Percentiles rank a stretch among this genome's conserved stretches.
phyloP scores from a whole-genome alignment of 2,888 invertebrate genomes.

The Cosmia trapezina region DNA sequence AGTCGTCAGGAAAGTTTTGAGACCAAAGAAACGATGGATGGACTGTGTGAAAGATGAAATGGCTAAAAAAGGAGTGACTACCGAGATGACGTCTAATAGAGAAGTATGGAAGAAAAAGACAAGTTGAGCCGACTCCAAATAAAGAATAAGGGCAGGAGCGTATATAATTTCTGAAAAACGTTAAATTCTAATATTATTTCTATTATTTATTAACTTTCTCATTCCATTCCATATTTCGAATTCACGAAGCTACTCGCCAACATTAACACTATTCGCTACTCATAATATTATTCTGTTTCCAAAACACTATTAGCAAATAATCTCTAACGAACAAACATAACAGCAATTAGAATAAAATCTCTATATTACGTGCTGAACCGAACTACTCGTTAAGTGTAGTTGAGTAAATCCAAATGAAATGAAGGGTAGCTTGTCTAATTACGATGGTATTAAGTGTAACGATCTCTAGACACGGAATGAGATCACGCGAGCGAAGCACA shows the following conservation, averaged over 20 bases:
- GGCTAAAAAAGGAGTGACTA: no score
- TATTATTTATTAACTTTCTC: not conserved
- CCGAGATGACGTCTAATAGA: no score
- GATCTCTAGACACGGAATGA: constrained; percentile 74
- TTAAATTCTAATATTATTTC: not conserved
- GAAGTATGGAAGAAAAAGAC: no score
- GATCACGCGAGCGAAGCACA: constrained; percentile 69
- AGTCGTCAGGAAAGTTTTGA: no score
- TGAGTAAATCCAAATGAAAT: constrained; percentile 74
- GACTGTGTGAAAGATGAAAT: no score
- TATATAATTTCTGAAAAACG: not conserved
- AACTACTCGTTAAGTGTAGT: constrained; percentile 62
- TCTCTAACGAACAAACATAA: constrained; percentile 16
- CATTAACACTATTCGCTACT: not conserved
- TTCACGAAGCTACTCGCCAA: constrained; percentile 1
- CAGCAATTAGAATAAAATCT: constrained; percentile 61
- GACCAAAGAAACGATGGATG: no score
- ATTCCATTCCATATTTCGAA: constrained; percentile 8
- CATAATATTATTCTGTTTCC: constrained; percentile 9
- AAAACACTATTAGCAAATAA: constrained; percentile 24
- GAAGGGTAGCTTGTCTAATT: constrained; percentile 77
- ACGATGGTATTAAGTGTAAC: constrained; percentile 71
- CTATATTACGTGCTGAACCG: constrained; percentile 64
- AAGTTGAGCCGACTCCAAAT: no score
- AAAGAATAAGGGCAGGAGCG: no score